Base-by-base conservation (phyloP, 1,140 invertebrate genomes). In the Coelopa frigida region DNA sequence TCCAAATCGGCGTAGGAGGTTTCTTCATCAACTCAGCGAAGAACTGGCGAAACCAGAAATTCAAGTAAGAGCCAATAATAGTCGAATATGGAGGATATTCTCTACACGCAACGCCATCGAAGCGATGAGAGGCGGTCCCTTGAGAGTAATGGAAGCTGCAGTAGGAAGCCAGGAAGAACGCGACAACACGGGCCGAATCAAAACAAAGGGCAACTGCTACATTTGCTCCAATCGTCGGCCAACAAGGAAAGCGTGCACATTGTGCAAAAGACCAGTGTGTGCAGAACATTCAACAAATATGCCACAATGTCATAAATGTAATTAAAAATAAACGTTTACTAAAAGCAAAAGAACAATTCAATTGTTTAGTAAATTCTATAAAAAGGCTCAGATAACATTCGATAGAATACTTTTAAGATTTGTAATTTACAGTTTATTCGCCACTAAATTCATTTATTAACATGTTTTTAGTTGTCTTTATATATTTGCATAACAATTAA, bases 161-260 rank as follows among this genome's bases (percentile, higher is more conserved):
- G 22, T 12, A 8, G 2, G 26, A n/a, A 8, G 15, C 11, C 10
- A 12, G 21, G 38, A 40, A 14, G 40, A 29, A 43, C 4, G 41
- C 21, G 26, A 43, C 20, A 43, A n/a, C 21, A 43, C 24, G 12
- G 41, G 26, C n/a, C 12, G 26, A 4, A 6, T 18, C 17, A 31
- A 29, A 43, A 26, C 20, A 17, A 31, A 29, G 10, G 40, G 40
- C 4, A 31, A 43, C 22, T 43, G 40, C 17, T 43, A 29, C 26
- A 29, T 43, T 12, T 43, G 40, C 26, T 23, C 22, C 21, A 23
- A 40, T 20, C 12, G 12, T 20, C 18, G 36, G 6, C n/a, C n/a
- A n/a, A n/a, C n/a, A n/a, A n/a, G n/a, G n/a, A n/a, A n/a, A n/a
- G n/a, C n/a, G n/a, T n/a, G n/a, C n/a, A n/a, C n/a, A n/a, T n/a